Evolutionary conservation across 2,797 vertebrate species (phyloP).

Genomic region (Bucorvus abyssinicus): DNA sequence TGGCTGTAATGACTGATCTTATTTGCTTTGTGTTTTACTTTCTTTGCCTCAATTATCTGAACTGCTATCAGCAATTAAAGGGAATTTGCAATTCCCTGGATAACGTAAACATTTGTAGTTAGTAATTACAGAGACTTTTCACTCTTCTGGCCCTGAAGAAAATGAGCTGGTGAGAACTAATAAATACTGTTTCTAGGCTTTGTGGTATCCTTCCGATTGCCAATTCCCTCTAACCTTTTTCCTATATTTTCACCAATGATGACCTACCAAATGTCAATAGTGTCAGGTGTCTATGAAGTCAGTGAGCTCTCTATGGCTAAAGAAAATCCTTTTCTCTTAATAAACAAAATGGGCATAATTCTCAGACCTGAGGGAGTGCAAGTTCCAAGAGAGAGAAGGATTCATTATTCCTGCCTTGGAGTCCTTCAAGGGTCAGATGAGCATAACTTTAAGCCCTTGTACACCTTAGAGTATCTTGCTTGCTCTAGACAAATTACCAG

Average conservation of each 20-base stretch:
- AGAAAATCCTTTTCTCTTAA: not conserved
- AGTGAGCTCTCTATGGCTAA: not conserved
- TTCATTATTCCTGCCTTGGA: not conserved
- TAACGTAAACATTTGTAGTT: not conserved
- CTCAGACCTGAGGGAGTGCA: not conserved
- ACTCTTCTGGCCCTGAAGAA: not conserved
- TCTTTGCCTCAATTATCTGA: not conserved
- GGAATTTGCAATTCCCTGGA: slow-evolving; percentile 1
- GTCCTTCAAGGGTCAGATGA: not conserved
- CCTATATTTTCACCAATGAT: not conserved
- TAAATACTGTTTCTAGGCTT: not conserved
- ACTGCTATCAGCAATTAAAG: not conserved
- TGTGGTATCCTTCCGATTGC: not conserved
- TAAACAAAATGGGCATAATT: not conserved
- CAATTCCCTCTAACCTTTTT: not conserved
- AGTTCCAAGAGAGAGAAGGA: not conserved
- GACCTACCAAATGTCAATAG: not conserved
- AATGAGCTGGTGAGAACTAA: not conserved
- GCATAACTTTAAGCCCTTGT: not conserved
- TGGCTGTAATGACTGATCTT: not conserved
- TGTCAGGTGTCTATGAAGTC: not conserved
- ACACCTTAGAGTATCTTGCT: not conserved
- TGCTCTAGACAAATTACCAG: not conserved
- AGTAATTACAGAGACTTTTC: slow-evolving; percentile 1
- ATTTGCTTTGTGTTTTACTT: not conserved